A percentile compares a stretch with the other conserved stretches of the same genome.
Evolutionary conservation across 2,888 invertebrate genomes (phyloP).

Genomic region (Nemapogon koenigi): DNA sequence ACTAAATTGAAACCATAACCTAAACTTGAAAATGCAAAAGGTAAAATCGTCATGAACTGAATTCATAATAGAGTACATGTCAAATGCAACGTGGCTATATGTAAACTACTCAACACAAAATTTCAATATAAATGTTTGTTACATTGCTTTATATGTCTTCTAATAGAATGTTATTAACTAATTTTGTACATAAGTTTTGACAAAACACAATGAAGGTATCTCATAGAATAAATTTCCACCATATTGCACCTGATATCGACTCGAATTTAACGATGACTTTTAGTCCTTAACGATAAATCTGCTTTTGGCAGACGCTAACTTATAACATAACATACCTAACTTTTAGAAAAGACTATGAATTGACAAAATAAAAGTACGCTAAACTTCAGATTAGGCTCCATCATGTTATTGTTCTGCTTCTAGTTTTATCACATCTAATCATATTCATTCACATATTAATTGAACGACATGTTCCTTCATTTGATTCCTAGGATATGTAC

Average conservation of each 20-base stretch:
- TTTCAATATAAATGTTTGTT: slow-evolving; percentile 11
- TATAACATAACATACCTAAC: slow-evolving; percentile 33
- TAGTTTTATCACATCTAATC: slow-evolving; percentile 57
- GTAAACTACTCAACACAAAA: slow-evolving; percentile 10
- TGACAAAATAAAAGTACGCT: slow-evolving; percentile 41
- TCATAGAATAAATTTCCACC: slow-evolving; percentile 20
- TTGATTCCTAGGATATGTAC: too few species aligned
- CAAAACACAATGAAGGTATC: too few species aligned
- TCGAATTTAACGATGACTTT: slow-evolving; percentile 32
- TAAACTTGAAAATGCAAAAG: too few species aligned
- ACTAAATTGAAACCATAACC: too few species aligned
- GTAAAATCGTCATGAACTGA: too few species aligned
- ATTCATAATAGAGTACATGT: slow-evolving; percentile 26
- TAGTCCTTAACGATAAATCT: slow-evolving; percentile 22
- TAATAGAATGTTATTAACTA: too few species aligned
- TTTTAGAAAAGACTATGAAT: slow-evolving; percentile 43
- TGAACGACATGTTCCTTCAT: too few species aligned
- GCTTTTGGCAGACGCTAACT: slow-evolving; percentile 33
- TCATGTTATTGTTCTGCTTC: slow-evolving; percentile 58
- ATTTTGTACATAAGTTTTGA: too few species aligned
- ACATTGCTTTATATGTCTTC: too few species aligned
- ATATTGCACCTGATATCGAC: slow-evolving; percentile 44
- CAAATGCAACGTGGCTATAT: slow-evolving; percentile 23
- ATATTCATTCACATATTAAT: too few species aligned
- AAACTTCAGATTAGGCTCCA: slow-evolving; percentile 54